These are phyloP conservation scores for Lapara coniferarum DNA, from an alignment of 2,888 invertebrate species.

Conservation along the genomic window DNA sequence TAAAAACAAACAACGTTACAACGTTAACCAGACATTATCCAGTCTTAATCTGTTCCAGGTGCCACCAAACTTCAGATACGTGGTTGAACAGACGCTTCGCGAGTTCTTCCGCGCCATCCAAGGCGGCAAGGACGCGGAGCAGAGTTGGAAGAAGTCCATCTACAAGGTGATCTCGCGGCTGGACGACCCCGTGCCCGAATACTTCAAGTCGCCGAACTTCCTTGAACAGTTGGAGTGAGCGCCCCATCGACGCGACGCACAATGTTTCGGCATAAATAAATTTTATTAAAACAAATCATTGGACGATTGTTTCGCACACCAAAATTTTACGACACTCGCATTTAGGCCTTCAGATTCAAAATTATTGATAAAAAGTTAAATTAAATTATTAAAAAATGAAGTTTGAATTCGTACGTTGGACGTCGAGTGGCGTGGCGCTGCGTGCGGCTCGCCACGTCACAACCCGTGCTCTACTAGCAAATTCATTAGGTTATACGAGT, in stretches of 20 bases:
- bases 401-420: conserved; percentile 76
- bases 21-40: background rate
- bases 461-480: conserved; percentile 75
- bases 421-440: conserved; percentile 61
- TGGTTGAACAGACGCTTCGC: conserved; percentile 98
- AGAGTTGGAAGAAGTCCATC: conserved; percentile 99
- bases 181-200: conserved; percentile 99
- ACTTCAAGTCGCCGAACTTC: conserved; percentile 99
- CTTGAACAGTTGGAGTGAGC: conserved; percentile 97
- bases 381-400: conserved; percentile 73
- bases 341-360: conserved; percentile 87
- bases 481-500: conserved; percentile 82
- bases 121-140: conserved; percentile 98
- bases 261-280: conserved; percentile 67
- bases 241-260: conserved; percentile 62
- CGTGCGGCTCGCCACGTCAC: conserved; percentile 44
- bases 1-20: background rate
- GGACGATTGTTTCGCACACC: conserved; percentile 82
- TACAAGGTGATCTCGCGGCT: conserved; percentile 99
- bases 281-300: conserved; percentile 60
- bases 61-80: conserved; percentile 97
- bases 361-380: conserved; percentile 82
- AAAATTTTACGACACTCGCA: conserved; percentile 87
- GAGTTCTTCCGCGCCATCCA: conserved; percentile 99
- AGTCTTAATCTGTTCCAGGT: conserved; percentile 87